Base-by-base conservation (phyloP, 2,113 vertebrate species). In the Leptocoma aspasia region DNA sequence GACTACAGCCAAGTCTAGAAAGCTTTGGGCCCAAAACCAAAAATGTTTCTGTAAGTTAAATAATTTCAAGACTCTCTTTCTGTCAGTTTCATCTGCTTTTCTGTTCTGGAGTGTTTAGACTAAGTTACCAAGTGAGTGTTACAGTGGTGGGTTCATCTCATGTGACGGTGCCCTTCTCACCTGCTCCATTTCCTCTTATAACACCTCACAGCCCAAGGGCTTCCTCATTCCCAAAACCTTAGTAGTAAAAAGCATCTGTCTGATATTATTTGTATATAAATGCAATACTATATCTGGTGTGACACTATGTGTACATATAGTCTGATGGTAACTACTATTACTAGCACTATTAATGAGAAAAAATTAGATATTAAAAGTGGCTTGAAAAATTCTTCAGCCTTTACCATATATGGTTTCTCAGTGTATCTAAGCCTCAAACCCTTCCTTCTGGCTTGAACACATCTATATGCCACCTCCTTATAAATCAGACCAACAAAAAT, bases 401-500 rank as follows among this genome's bases (percentile, higher is more conserved):
- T 94, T 89, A 82, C 90, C 59, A 77, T 94, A 84, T 39, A 94
- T 33, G 79, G 72, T 42, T 76, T 87, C 78, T 78, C 63, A 65
- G 37, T 23, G 37, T 57, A 53, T 80, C 23, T 39, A 47, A 73
- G 16, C 31, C 28, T 95, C 64, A 69, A 27, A 79, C 23, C 10
- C 35, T 87, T 69, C 78, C 18, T 42, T 65, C 31, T 86, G 41
- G 8, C 57, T 85, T 54, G 39, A 69, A 78, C 17, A 69, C 13
- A 52, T 83, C 44, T 93, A 21, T 75, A 76, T 89, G 78, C 52
- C 64, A 56, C 57, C 27, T 86, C 44, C 35, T 90, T 95, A 76
- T 84, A 94, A 95, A 92, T 84, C 37, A 92, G 94, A 45, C 7
- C 37, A 66, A 11, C 14, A 80, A 86, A 94, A 89, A 82, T 56